Percentiles rank a stretch among this genome's conserved stretches.
phyloP scores from a whole-genome alignment of 92 coral and sea anemone genomes.

The Chrysogorgia sp. region DNA sequence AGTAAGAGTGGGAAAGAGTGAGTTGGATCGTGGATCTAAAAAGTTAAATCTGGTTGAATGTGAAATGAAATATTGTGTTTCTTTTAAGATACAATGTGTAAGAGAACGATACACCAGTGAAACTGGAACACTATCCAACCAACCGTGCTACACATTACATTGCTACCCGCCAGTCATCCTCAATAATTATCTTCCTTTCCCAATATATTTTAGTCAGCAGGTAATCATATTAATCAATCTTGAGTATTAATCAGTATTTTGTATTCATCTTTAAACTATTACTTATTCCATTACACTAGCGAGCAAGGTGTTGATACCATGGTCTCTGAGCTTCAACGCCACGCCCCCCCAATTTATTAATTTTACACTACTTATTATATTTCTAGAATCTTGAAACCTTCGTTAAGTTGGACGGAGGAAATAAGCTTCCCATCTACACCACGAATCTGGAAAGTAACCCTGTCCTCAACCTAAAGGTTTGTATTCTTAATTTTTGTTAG shows the following conservation, averaged over 20 bases:
- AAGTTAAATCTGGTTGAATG: not conserved
- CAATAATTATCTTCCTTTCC: constrained; percentile 87
- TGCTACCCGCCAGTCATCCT: constrained; percentile 81
- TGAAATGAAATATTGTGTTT: not conserved
- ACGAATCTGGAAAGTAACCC: constrained; percentile 18
- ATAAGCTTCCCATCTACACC: constrained; percentile 33
- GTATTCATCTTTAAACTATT: no score
- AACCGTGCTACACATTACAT: constrained; percentile 77
- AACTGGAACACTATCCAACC: constrained; percentile 65
- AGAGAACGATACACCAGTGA: constrained; percentile 71
- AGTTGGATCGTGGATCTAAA: no score
- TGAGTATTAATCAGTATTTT: no score
- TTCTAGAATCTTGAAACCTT: constrained; percentile 76
- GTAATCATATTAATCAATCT: constrained; percentile 34
- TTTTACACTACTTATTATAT: constrained; percentile 55
- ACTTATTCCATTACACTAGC: no score
- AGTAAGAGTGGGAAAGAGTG: no score
- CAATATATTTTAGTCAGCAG: constrained; percentile 65
- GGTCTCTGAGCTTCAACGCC: no score
- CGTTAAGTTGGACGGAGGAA: constrained; percentile 66
- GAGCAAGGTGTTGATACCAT: no score
- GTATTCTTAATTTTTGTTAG: not conserved
- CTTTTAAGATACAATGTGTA: constrained; percentile 71
- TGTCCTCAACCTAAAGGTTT: constrained; percentile 46
- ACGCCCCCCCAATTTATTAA: not conserved